These are phyloP conservation scores for Emydoidea blandingii DNA, from an alignment of 2,797 vertebrate genomes.

Conservation along the genomic window DNA sequence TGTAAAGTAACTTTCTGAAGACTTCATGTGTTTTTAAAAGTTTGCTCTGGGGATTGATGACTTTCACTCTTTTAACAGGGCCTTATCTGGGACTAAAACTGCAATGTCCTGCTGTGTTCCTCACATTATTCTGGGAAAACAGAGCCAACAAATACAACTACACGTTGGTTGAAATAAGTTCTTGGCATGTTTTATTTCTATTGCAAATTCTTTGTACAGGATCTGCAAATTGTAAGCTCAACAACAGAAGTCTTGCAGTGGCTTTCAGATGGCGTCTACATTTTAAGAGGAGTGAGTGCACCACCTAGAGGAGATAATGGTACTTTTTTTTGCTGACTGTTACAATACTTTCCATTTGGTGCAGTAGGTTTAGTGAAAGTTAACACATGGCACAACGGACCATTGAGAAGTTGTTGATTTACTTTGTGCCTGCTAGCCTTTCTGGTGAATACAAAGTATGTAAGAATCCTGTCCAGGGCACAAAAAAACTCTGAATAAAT, in stretches of 20 bases:
- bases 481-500: not conserved
- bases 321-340: not conserved
- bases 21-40: fast-evolving
- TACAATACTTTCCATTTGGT: not conserved
- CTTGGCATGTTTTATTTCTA: fast-evolving
- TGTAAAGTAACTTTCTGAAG: not conserved
- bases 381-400: not conserved
- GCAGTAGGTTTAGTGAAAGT: not conserved
- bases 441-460: not conserved
- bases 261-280: fast-evolving
- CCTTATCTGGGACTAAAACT: fast-evolving
- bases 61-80: not conserved
- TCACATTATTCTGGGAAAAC: fast-evolving
- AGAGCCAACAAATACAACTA: not conserved
- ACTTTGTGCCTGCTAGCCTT: no score
- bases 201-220: not conserved
- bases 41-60: not conserved
- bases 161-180: fast-evolving
- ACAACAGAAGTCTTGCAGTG: not conserved
- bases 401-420: not conserved
- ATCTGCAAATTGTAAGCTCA: not conserved
- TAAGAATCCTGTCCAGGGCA: not conserved
- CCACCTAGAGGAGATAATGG: slow-evolving; percentile 75
- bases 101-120: fast-evolving
- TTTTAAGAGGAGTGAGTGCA: slow-evolving; percentile 49